Conservation (phyloP, 2,888 invertebrate genomes). For the Drosophila leonis region DNA sequence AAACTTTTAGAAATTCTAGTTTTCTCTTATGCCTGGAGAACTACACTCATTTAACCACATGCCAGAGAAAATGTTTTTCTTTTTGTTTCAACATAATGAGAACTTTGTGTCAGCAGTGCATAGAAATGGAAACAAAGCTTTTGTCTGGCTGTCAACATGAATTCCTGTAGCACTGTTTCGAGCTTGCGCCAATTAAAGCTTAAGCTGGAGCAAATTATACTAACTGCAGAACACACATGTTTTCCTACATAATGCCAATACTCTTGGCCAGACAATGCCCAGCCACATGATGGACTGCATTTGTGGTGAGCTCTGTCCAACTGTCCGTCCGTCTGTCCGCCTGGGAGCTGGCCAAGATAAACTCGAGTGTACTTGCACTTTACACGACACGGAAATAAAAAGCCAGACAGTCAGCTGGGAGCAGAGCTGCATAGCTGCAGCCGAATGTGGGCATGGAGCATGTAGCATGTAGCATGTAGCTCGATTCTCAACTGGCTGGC, state of each 20-base stretch:
- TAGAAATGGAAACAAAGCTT: constrained; percentile 24
- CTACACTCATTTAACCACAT: background rate
- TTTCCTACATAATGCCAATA: constrained; percentile 42
- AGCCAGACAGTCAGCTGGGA: constrained; percentile 21
- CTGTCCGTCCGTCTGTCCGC: background rate
- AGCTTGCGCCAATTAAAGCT: constrained; percentile 68
- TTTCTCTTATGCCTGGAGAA: background rate
- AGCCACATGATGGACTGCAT: constrained; percentile 43
- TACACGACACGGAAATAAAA: constrained; percentile 41
- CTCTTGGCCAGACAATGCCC: constrained; percentile 23
- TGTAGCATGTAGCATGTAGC: background rate
- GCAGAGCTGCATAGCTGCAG: background rate
- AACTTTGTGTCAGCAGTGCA: background rate
- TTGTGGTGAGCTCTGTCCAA: constrained; percentile 8
- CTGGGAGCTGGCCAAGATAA: constrained; percentile 34
- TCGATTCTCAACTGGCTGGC: constrained; percentile 20
- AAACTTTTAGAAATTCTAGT: background rate
- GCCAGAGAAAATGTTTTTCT: constrained; percentile 2
- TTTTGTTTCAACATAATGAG: constrained; percentile 7
- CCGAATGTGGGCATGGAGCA: background rate
- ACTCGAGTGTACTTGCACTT: constrained; percentile 48
- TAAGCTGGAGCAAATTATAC: constrained; percentile 66
- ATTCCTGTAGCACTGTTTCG: constrained; percentile 19
- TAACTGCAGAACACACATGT: constrained; percentile 44
- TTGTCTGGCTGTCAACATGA: constrained; percentile 35